Evolutionary conservation across 2,797 vertebrate species (phyloP), one percentile per base, ranked within the genome.

Genomic region (Lutjanus campechanus): DNA sequence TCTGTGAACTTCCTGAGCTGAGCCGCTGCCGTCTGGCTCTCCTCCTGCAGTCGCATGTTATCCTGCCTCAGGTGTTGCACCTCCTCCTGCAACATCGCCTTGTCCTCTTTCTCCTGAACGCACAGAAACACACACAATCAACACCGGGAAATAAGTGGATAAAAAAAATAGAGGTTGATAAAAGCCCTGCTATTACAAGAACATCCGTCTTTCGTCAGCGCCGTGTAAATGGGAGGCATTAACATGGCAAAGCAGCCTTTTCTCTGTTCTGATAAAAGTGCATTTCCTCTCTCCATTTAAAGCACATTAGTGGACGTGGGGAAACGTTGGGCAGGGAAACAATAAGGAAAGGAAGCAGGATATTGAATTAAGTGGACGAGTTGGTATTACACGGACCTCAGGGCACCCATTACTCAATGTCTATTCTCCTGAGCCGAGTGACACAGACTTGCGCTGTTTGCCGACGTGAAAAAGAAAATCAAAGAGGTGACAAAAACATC

Each of bases 1-100:
- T 99, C 97, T 0, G 97, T 98, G 95, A 99, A 99, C 91, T 97
- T 99, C 90, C 97, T 96, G 93, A 99, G 97, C 90, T 99, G 98
- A 64, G 98, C 98, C 0, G 97, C 92, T 3, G 98, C 97, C 0
- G 97, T 97, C 91, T 97, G 97, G 54, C 98, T 99, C 90, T 99
- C 98, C 88, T 98, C 97, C 93, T 99, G 98, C 85, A 99, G 96
- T 7, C 98, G 94, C 96, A 97, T 96, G 95, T 99, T 99, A 93
- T 99, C 97, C 89, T 97, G 97, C n/a, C 98, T 95, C 93, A 99
- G 95, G 90, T 99, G 97, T 69, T 97, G 97, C 19, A 99, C 97
- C 88, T 99, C 97, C 43, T 97, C 98, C 87, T 99, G 97, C 54
- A 99, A 94, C 83, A 97, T 97, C 0, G 96, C 97, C 93, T 99